Conservation (phyloP, 2,113 vertebrate genomes). For the Hippocampus mohnikei region DNA sequence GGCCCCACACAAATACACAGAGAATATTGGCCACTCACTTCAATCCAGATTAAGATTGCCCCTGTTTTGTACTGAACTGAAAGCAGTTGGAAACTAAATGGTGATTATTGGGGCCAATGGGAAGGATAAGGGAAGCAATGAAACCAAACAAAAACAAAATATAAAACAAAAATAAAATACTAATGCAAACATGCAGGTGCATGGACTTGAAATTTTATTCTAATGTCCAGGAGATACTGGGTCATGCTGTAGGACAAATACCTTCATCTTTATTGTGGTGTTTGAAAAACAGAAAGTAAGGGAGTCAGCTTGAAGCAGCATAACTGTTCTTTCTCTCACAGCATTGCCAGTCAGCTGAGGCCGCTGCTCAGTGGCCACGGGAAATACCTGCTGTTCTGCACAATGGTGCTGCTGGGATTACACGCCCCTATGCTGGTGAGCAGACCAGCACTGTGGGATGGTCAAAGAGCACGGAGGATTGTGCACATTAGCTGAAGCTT, state of each 20-base stretch:
- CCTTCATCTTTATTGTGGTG: slow-evolving; percentile 24
- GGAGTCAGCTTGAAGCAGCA: slow-evolving; percentile 35
- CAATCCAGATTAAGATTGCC: slow-evolving; percentile 60
- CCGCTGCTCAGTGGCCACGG: slow-evolving; percentile 66
- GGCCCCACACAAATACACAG: slow-evolving; percentile 5
- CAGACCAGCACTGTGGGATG: slow-evolving; percentile 55
- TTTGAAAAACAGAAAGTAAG: slow-evolving; percentile 49
- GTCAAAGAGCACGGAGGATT: slow-evolving; percentile 27
- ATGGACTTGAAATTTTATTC: neutral
- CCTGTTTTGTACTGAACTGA: slow-evolving; percentile 50
- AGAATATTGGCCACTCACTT: slow-evolving; percentile 52
- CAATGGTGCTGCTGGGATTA: slow-evolving; percentile 79
- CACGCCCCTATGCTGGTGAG: slow-evolving; percentile 77
- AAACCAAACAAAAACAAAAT: neutral
- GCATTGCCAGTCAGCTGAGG: slow-evolving; percentile 70
- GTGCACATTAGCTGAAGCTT: slow-evolving; percentile 76
- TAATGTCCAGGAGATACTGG: neutral
- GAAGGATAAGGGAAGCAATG: slow-evolving; percentile 21
- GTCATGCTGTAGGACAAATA: neutral
- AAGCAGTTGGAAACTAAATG: slow-evolving; percentile 62
- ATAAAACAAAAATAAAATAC: neutral
- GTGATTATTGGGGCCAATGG: slow-evolving; percentile 35
- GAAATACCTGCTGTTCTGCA: slow-evolving; percentile 81
- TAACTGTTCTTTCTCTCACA: slow-evolving; percentile 49
- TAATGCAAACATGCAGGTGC: slow-evolving; percentile 1